A percentile compares a stretch with the other conserved stretches of the same genome.
These are phyloP conservation scores for Brienomyrus brachyistius DNA, from an alignment of 2,113 vertebrate genomes.

Conservation along the genomic window DNA sequence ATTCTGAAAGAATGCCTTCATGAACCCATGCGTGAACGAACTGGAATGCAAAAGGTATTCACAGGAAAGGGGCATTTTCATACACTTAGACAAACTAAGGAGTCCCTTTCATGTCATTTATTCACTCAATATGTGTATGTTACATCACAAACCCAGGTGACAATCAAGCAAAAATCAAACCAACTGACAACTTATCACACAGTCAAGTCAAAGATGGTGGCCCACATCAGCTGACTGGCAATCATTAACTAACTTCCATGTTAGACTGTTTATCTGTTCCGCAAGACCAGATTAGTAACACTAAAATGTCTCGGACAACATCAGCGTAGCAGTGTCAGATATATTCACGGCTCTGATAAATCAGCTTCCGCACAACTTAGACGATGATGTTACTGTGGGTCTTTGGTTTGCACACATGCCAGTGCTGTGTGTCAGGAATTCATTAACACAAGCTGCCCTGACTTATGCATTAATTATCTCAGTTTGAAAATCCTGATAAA, in stretches of 20 bases:
- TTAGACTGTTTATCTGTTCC: not conserved
- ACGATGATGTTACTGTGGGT: not conserved
- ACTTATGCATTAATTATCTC: not conserved
- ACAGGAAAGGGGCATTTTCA: not conserved
- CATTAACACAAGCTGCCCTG: not conserved
- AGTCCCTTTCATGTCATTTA: not conserved
- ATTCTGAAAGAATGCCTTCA: slow-evolving; percentile 5
- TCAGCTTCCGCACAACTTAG: not conserved
- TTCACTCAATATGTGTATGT: not conserved
- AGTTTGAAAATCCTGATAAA: not conserved
- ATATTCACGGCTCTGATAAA: not conserved
- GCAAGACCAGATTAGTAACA: not conserved
- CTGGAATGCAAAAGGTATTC: not conserved
- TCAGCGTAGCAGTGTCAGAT: not conserved
- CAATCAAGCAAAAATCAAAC: not conserved
- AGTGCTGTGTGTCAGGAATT: not conserved
- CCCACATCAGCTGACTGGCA: not conserved
- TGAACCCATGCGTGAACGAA: not conserved
- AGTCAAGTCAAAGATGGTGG: not conserved
- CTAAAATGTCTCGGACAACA: not conserved
- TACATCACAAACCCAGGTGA: not conserved
- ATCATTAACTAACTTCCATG: not conserved
- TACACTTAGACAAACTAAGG: not conserved
- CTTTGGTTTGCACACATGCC: not conserved
- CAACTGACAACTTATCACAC: not conserved